Conservation (phyloP, 2,797 vertebrate genomes). For the Gymnothorax reevesii region DNA sequence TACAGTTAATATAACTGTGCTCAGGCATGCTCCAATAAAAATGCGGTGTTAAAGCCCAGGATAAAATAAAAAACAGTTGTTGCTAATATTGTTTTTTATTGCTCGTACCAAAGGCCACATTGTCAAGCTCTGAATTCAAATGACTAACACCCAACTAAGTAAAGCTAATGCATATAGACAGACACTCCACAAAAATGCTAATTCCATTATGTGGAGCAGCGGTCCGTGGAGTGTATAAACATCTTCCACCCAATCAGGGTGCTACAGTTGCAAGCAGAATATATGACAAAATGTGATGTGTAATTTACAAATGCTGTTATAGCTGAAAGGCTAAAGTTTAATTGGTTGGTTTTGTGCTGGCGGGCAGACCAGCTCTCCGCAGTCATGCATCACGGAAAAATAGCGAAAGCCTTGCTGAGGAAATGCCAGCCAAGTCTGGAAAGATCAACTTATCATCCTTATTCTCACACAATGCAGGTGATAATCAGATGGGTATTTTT, state of each 20-base stretch:
- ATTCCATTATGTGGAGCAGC: background rate
- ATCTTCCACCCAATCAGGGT: constrained; percentile 7
- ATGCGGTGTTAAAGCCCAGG: background rate
- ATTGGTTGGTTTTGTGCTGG: constrained; percentile 4
- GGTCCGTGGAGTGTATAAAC: background rate
- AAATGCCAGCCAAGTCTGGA: background rate
- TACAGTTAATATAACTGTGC: background rate
- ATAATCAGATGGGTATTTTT: background rate
- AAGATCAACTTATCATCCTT: background rate
- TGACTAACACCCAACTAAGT: background rate
- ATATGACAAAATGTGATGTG: constrained; percentile 11
- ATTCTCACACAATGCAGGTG: background rate
- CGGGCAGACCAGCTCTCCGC: background rate
- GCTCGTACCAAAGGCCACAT: background rate
- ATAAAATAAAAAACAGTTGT: background rate
- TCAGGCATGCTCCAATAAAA: background rate
- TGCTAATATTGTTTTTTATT: background rate
- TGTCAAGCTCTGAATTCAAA: background rate
- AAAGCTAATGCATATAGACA: background rate
- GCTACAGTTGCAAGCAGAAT: background rate
- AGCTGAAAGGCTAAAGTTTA: constrained; percentile 16
- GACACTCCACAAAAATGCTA: constrained; percentile 6
- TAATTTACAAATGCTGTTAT: constrained; percentile 13
- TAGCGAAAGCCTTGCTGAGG: background rate
- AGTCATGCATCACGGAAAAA: background rate